Base-by-base conservation (phyloP, 2,888 invertebrate genomes). In the Drosophila colorata region DNA sequence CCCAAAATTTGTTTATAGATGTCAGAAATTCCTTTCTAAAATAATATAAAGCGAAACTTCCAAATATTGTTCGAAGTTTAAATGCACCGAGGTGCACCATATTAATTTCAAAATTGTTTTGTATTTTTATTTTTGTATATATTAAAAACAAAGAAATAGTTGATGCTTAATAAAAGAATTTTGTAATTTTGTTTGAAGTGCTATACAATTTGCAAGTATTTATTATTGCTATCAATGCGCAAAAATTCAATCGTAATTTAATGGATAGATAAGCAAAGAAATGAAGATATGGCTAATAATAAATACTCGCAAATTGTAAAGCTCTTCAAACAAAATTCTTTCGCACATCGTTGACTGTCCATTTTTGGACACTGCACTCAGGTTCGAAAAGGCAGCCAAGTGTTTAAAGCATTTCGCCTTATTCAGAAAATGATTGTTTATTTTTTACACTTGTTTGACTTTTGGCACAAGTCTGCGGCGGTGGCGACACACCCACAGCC, bases 381-480 rank as follows among this genome's bases (percentile, higher is more conserved):
- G 69, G 57, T 46, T 56, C 33, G 57, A 66, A 60, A 65, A 41
- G 57, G 44, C 64, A 43, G 40, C 9, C 31, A 69, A 51, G 61
- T 74, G 56, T 66, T 66, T 60, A 52, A 56, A 49, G 51, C 58
- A 46, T 41, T 53, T 61, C 20, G 49, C 78, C 78, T 44, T 80
- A 67, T 78, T 59, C 13, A 64, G 48, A 7, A 46, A 40, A 31
- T 25, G 52, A 73, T 65, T 80, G 65, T 77, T 78, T 72, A 69
- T 72, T 49, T 64, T 69, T 61, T 75, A 70, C 73, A 80, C 80
- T 80, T 80, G 79, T 52, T 67, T 77, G 68, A 64, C 74, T 70
- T 79, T 76, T 64, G 60, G 73, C 71, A 65, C 64, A 67, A 47
- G 53, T 33, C 40, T 31, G 16, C 44, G 28, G 5, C n/a, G 14